Base-by-base conservation (phyloP, 2,113 vertebrate species). In the Danionella cerebrum region DNA sequence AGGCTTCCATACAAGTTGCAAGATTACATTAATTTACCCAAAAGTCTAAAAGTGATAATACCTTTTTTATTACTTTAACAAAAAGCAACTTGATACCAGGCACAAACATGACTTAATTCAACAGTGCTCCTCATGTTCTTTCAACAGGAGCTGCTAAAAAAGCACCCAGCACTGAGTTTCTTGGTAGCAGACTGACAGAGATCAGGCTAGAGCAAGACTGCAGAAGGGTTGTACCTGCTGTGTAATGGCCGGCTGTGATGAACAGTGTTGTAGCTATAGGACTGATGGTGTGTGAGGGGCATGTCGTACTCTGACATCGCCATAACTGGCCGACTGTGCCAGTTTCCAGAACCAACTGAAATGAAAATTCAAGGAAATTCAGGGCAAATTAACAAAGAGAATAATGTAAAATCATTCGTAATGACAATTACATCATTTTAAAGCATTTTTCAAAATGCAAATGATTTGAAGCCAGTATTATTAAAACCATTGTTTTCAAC, bases 201-300 rank as follows among this genome's bases (percentile, higher is more conserved):
- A n/a, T n/a, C n/a, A n/a, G n/a, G n/a, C n/a, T 36, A 14, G 55
- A 45, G 69, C 70, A 29, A n/a, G n/a, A n/a, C n/a, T n/a, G n/a
- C 54, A 24, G 71, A 21, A 42, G 59, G 69, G 66, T 48, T 91
- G 93, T 82, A 98, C 95, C 94, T 93, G 91, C 77, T 91, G 58
- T 93, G 93, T 79, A 88, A 59, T 68, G 91, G 79, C 70, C 89
- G 79, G 84, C 82, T 86, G 80, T 88, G 88, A 71, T 90, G 89
- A 64, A 85, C 76, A 2, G 82, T 86, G 63, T 76, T 84, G 0
- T 93, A 96, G 54, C 89, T 84, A 0, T 89, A 96, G 22, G 91
- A 78, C 70, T 91, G 86, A 18, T 88, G 89, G 33, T 74, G 64
- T 25, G 72, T 18, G 31, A 84, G 16, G 0, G 84, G 69, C 79